Conservation (phyloP, 2,888 invertebrate genomes). For the Diarsia rubi region DNA sequence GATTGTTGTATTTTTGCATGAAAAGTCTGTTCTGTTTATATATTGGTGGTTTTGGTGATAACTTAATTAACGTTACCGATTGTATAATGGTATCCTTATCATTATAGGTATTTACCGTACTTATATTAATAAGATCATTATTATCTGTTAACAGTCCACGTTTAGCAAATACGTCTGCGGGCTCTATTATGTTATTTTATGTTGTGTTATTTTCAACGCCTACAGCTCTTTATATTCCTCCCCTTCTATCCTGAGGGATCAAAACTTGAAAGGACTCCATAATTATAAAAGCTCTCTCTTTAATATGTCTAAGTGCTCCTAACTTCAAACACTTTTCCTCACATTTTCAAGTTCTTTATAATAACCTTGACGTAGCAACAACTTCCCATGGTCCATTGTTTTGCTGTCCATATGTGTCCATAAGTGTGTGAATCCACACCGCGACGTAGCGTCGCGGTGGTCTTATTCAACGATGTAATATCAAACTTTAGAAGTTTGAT, state of each 20-base stretch:
- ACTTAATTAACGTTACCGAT: not conserved
- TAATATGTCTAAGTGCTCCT: slow-evolving; percentile 52
- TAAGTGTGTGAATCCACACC: slow-evolving; percentile 20
- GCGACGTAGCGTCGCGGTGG: too few species aligned
- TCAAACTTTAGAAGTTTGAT: too few species aligned
- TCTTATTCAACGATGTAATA: too few species aligned
- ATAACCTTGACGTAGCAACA: slow-evolving; percentile 19
- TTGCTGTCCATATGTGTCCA: slow-evolving; percentile 14
- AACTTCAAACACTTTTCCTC: slow-evolving; percentile 19
- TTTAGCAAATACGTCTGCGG: slow-evolving; percentile 20
- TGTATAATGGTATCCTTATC: slow-evolving; percentile 20
- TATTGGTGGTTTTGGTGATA: not conserved
- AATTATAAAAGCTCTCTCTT: slow-evolving; percentile 49
- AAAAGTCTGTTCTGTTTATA: not conserved
- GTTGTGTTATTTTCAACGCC: slow-evolving; percentile 23
- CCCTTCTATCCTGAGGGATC: slow-evolving; percentile 46
- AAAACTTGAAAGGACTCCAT: slow-evolving; percentile 54
- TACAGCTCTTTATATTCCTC: slow-evolving; percentile 20
- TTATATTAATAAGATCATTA: slow-evolving; percentile 19
- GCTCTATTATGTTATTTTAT: slow-evolving; percentile 24
- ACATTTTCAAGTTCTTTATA: slow-evolving; percentile 19
- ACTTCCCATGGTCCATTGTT: slow-evolving; percentile 24
- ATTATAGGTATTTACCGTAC: slow-evolving; percentile 5
- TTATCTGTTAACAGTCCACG: slow-evolving; percentile 4
- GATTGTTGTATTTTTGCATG: not conserved